Base-by-base conservation (phyloP, 2,888 invertebrate genomes). In the Eilema sororculum region DNA sequence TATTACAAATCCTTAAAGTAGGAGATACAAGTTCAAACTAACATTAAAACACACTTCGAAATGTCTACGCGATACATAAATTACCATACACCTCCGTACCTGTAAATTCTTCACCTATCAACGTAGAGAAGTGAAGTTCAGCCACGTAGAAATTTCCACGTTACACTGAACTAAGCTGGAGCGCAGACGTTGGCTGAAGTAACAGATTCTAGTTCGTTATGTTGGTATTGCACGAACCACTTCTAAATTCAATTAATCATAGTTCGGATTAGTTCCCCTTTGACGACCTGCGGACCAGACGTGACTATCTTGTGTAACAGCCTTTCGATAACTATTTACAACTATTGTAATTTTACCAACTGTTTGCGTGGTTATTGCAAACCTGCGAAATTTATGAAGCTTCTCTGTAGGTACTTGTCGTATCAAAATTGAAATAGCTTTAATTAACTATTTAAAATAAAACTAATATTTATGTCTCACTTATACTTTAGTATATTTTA, bases 221-320 rank as follows among this genome's bases (percentile, higher is more conserved):
- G 66, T 86, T 80, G 84, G 87, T 83, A 87, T 87, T 89, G 91
- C 89, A 85, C 90, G 88, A 89, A 84, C 89, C 87, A 91, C 89
- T 91, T 84, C 79, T 88, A 90, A 93, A 94, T 94, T 93, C 89
- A 93, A 94, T 93, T 94, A 93, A 93, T 94, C 92, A 93, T 93
- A 93, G 92, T 94, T 93, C 75, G 89, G 90, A 93, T 93, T 93
- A 93, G 92, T 93, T 93, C 90, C 80, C 90, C 93, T 93, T 92
- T 92, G 93, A 91, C 90, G 90, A 89, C 86, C 87, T 86, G 85
- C 79, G 84, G 85, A 65, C 84, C 85, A 89, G 90, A 93, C 93
- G 91, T 91, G 91, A 89, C 89, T 89, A 89, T 88, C 89, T 90
- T 88, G 79, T 73, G 68, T 73, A 79, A 87, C 84, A 77, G 76